These are phyloP conservation scores for Drosophila melanocephala DNA, from an alignment of 2,888 invertebrate species.

Conservation along the genomic window DNA sequence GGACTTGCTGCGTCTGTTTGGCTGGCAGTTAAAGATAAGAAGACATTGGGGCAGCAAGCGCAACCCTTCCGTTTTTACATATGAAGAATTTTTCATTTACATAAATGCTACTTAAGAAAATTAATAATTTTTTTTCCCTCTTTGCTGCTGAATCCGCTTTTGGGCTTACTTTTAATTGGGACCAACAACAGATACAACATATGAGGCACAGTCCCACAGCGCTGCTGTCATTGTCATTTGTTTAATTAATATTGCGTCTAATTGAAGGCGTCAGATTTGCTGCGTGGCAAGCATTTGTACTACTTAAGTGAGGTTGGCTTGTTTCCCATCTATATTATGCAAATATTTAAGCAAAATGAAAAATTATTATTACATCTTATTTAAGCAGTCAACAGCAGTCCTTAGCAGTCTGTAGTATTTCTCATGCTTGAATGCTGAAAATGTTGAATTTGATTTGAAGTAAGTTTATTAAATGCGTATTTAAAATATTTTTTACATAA, in stretches of 20 bases:
- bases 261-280: constrained; percentile 27
- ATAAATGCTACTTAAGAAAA: constrained; percentile 74
- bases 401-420: background rate
- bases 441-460: constrained; percentile 7
- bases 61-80: constrained; percentile 49
- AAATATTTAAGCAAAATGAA: background rate
- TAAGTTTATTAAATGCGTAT: constrained; percentile 61
- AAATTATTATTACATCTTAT: background rate
- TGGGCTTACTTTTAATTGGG: constrained; percentile 55
- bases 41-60: constrained; percentile 30
- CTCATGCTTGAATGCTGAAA: background rate
- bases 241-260: constrained; percentile 58
- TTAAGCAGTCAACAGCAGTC: background rate
- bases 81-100: constrained; percentile 70
- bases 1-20: constrained; percentile 34
- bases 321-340: background rate
- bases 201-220: constrained; percentile 25
- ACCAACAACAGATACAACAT: constrained; percentile 16
- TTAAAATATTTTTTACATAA: constrained; percentile 63
- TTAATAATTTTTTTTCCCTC: constrained; percentile 58
- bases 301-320: constrained; percentile 6
- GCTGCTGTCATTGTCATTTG: constrained; percentile 46
- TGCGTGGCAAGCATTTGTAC: constrained; percentile 13
- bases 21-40: constrained; percentile 58
- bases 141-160: constrained; percentile 34